Evolutionary conservation across 2,797 vertebrate species (phyloP), one percentile per base, ranked within the genome.

Genomic region (Chelonia mydas): DNA sequence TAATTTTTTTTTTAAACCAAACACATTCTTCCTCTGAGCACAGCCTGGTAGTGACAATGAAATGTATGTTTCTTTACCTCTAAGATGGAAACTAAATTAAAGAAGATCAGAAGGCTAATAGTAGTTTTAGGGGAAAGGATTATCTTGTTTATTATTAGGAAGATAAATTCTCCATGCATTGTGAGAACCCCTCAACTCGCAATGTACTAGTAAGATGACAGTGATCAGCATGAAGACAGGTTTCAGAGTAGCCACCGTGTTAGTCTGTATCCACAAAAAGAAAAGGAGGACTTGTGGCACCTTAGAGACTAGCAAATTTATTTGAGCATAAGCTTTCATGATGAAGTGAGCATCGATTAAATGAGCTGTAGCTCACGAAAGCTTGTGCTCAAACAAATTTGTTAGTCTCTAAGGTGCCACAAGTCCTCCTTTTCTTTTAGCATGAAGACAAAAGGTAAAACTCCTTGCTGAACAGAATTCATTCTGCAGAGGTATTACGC

Each of bases 361-460:
- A 41, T 41, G 41, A 41, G 41, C 41, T 41, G 41, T 41, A 41
- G 41, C 41, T 41, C 41, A 41, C 41, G 41, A 41, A 41, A 41
- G 41, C 41, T 41, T 41, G 5, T 41, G 41, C 41, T 41, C 41
- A 41, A 41, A 41, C 5, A 41, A 41, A 41, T 41, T 41, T 41
- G 41, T 41, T 41, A 41, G 41, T 41, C 41, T 41, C 41, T 41
- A 41, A 41, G 41, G 41, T 41, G 41, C 41, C 41, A 41, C 41
- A 41, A 41, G 41, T 41, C 5, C 41, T 41, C 41, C 41, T 41
- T 41, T 41, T 41, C 41, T 41, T 41, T 41, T 41, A 91, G 95
- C 83, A 88, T 83, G 4, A 37, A 76, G 90, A 96, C 95, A 95
- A 95, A 96, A 92, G 95, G 94, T n/a, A 61, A 45, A 76, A 78